phyloP scores from a whole-genome alignment of 2,797 vertebrate species.

The Mus caroli region DNA sequence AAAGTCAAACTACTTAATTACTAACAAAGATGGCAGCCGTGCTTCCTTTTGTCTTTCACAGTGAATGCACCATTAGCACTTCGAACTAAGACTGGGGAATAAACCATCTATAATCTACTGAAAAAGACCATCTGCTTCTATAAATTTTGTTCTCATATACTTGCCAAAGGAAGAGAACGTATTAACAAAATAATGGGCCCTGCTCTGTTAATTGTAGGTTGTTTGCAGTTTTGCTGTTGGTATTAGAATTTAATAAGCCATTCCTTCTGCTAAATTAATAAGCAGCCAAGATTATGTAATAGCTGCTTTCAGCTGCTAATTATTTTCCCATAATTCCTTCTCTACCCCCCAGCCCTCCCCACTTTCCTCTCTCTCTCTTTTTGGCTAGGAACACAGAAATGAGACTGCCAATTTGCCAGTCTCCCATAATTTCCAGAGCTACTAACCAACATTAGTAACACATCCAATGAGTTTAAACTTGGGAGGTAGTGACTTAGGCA shows the following conservation, averaged over 20 bases:
- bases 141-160: slow-evolving; percentile 82
- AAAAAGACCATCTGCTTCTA: slow-evolving; percentile 86
- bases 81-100: slow-evolving; percentile 77
- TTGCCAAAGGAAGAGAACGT: slow-evolving; percentile 81
- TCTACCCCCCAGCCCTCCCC: neutral
- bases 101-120: slow-evolving; percentile 82
- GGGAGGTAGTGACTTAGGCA: slow-evolving; percentile 60
- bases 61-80: slow-evolving; percentile 80
- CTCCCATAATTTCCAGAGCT: slow-evolving; percentile 55
- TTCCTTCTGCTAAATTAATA: slow-evolving; percentile 81
- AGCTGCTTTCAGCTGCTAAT: slow-evolving; percentile 80
- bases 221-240: slow-evolving; percentile 77
- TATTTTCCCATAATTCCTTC: slow-evolving; percentile 84
- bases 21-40: slow-evolving; percentile 79
- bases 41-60: slow-evolving; percentile 79
- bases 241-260: slow-evolving; percentile 81
- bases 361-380: neutral
- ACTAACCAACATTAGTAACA: slow-evolving; percentile 65
- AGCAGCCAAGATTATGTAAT: slow-evolving; percentile 80
- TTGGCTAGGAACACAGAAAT: slow-evolving; percentile 55
- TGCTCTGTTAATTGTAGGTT: slow-evolving; percentile 80
- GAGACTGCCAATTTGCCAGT: slow-evolving; percentile 66
- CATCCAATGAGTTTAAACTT: slow-evolving; percentile 69
- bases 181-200: slow-evolving; percentile 83
- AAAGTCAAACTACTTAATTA: slow-evolving; percentile 81